Evolutionary conservation across 2,797 vertebrate species (phyloP).

Genomic region (Dromococcyx pavoninus): DNA sequence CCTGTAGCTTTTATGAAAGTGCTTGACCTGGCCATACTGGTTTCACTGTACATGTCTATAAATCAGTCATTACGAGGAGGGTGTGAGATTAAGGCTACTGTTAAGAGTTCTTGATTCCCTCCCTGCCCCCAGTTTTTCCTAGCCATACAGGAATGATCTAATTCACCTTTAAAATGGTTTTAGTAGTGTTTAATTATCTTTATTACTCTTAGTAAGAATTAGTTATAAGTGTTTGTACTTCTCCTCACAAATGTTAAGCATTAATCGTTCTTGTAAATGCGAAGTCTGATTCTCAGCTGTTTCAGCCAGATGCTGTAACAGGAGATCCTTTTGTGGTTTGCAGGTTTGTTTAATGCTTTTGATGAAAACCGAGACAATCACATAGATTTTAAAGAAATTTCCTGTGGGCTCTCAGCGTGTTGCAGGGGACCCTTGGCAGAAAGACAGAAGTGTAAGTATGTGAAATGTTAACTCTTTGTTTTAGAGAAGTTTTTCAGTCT

Average conservation of each 20-base stretch:
- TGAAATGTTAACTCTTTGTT: slow-evolving; percentile 9
- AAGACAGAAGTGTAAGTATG: slow-evolving; percentile 95
- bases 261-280: neutral
- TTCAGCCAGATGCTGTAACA: neutral
- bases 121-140: neutral
- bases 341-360: slow-evolving; percentile 98
- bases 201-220: neutral
- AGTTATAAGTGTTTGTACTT: neutral
- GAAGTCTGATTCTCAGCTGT: neutral
- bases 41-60: neutral
- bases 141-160: neutral
- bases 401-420: slow-evolving; percentile 96
- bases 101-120: neutral
- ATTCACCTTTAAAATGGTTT: neutral
- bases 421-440: slow-evolving; percentile 96
- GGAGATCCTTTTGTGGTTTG: slow-evolving; percentile 60
- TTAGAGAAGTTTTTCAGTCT: neutral
- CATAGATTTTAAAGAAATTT: slow-evolving; percentile 99
- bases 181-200: neutral
- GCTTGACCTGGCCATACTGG: neutral
- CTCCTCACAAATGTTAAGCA: neutral
- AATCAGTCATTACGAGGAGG: neutral
- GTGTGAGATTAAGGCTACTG: neutral
- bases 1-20: neutral
- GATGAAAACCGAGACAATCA: slow-evolving; percentile 99